Percentiles rank a stretch among this genome's conserved stretches.
These are phyloP conservation scores for Cantharis nigra DNA, from an alignment of 2,888 invertebrate species.

Conservation along the genomic window DNA sequence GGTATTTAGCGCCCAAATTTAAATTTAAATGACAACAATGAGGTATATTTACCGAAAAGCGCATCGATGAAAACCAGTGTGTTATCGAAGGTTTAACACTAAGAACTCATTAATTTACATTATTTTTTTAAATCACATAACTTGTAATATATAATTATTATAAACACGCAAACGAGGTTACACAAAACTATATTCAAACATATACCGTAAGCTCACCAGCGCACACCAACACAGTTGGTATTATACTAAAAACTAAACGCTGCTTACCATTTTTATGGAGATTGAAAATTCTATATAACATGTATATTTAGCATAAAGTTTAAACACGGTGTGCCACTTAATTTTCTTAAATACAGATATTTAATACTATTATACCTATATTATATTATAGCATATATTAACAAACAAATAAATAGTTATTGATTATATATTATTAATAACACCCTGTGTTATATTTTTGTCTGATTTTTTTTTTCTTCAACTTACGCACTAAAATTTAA, in stretches of 20 bases:
- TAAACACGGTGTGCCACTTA: not conserved
- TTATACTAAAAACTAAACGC: constrained; percentile 8
- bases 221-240: constrained; percentile 9
- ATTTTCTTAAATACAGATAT: not conserved
- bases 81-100: not conserved
- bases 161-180: not conserved
- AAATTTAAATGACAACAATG: not conserved
- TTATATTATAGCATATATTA: too few species aligned
- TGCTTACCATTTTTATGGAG: not conserved
- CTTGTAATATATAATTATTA: not conserved
- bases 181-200: not conserved
- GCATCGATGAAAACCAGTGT: not conserved
- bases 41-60: not conserved
- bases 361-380: too few species aligned
- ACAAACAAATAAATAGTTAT: too few species aligned
- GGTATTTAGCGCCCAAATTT: not conserved
- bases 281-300: not conserved
- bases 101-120: not conserved
- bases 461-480: too few species aligned
- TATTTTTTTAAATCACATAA: not conserved
- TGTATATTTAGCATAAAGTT: not conserved
- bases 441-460: too few species aligned
- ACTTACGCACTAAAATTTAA: too few species aligned
- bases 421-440: too few species aligned
- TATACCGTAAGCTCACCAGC: constrained; percentile 4